Percentiles rank a stretch among this genome's conserved stretches.
Conservation (phyloP, 2,797 vertebrate species). For the Schizothorax lantsangensis region DNA sequence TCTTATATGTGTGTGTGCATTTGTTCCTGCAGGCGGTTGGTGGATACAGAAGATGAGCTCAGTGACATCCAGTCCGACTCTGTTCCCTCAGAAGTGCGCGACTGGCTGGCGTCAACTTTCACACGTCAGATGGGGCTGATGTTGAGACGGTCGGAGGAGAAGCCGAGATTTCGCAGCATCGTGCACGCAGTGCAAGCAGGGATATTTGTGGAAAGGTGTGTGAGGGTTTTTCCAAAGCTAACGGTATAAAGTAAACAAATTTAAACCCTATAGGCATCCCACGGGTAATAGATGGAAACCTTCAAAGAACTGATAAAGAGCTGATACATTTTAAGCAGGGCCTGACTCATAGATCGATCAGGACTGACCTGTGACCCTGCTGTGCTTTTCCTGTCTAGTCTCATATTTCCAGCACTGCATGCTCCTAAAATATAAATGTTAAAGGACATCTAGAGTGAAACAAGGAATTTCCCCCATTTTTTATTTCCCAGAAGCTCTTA, state of each 20-base stretch:
- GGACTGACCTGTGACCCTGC: neutral
- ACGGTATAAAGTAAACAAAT: neutral
- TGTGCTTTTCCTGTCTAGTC: slow-evolving; percentile 32
- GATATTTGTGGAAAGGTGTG: slow-evolving; percentile 94
- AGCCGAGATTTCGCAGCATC: slow-evolving; percentile 91
- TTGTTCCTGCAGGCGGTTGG: slow-evolving; percentile 77
- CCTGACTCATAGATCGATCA: neutral
- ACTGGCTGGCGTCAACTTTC: slow-evolving; percentile 96
- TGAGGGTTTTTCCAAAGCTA: neutral
- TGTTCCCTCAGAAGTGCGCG: slow-evolving; percentile 93
- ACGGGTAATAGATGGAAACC: neutral
- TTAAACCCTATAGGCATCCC: neutral
- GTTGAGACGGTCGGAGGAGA: slow-evolving; percentile 87
- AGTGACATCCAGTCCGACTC: slow-evolving; percentile 91
- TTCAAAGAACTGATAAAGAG: slow-evolving; percentile 5
- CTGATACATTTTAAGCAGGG: slow-evolving; percentile 10
- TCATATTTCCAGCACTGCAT: slow-evolving; percentile 1
- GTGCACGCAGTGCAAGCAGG: slow-evolving; percentile 96
- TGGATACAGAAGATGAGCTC: slow-evolving; percentile 92
- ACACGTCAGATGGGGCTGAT: slow-evolving; percentile 90
- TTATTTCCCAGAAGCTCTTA: neutral
- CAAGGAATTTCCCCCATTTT: neutral
- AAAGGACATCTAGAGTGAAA: neutral
- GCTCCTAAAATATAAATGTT: slow-evolving; percentile 44
- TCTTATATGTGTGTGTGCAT: slow-evolving; percentile 8